phyloP scores from a whole-genome alignment of 2,797 vertebrate species.

The Leptoclinus maculatus region DNA sequence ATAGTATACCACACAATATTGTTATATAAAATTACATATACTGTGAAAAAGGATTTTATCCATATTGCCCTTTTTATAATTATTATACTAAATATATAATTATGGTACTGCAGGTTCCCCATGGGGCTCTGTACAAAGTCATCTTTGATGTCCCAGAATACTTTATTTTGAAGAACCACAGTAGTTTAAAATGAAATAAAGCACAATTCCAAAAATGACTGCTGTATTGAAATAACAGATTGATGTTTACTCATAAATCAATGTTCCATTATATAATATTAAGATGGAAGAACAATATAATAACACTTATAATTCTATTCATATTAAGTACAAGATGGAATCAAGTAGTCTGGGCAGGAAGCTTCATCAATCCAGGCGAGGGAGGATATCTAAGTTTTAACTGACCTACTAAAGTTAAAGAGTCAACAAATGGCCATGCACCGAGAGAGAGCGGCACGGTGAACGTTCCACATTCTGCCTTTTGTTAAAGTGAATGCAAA shows the following conservation, averaged over 20 bases:
- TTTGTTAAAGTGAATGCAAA: slow-evolving; percentile 80
- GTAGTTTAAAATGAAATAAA: background rate
- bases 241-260: background rate
- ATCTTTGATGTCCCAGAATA: background rate
- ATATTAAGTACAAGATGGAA: background rate
- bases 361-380: slow-evolving; percentile 7
- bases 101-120: background rate
- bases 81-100: background rate
- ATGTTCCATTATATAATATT: background rate
- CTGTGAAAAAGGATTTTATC: background rate
- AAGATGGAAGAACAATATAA: background rate
- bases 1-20: background rate
- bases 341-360: background rate
- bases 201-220: background rate
- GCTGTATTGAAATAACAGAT: background rate
- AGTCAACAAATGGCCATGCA: slow-evolving; percentile 44
- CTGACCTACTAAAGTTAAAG: slow-evolving; percentile 54
- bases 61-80: background rate
- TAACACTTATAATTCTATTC: background rate
- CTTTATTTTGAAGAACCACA: background rate
- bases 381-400: slow-evolving; percentile 32
- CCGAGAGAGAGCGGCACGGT: slow-evolving; percentile 45
- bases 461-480: slow-evolving; percentile 78
- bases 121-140: background rate
- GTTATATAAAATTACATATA: background rate